Base-by-base conservation (phyloP, 2,888 invertebrate species). In the Eupithecia inturbata region DNA sequence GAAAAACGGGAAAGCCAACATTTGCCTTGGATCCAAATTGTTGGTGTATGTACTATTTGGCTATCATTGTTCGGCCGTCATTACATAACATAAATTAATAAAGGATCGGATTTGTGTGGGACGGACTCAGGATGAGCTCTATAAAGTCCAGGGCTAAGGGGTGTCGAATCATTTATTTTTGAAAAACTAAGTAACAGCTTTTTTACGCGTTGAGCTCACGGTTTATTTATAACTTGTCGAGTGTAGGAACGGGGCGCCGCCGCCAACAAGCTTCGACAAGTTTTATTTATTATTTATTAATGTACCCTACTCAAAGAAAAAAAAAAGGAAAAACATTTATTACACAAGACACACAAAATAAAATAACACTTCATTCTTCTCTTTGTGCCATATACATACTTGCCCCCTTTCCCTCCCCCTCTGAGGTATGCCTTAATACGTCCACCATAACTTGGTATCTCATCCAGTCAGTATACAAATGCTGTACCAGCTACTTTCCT, bases 11-110 rank as follows among this genome's bases (percentile, higher is more conserved):
- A 49, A 49, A 49, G 49, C n/a, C n/a, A 49, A 7, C 9, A 7
- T 12, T 36, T 19, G 6, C 16, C 41, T 16, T 41, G 2, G 41
- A 36, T 36, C 10, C 36, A 36, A 2, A 36, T 36, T 36, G 36
- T 36, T 36, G 36, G 36, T 36, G 10, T 36, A 36, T 36, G 10
- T n/a, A n/a, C n/a, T n/a, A n/a, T n/a, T n/a, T n/a, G n/a, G n/a
- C n/a, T n/a, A n/a, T n/a, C 31, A 31, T 31, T 31, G 31, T 31
- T 4, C 31, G n/a, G n/a, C 31, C 3, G 31, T 31, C 3, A 5
- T 31, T 57, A 62, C 71, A 68, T 77, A 72, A 77, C 73, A 63
- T 69, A 19, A 9, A 66, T 75, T 73, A 75, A 77, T 77, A 75
- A 78, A 76, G 75, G 57, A 76, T 78, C 60, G 67, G 73, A 72